Base-by-base conservation (phyloP, 2,888 invertebrate species). In the Melanophora roralis region DNA sequence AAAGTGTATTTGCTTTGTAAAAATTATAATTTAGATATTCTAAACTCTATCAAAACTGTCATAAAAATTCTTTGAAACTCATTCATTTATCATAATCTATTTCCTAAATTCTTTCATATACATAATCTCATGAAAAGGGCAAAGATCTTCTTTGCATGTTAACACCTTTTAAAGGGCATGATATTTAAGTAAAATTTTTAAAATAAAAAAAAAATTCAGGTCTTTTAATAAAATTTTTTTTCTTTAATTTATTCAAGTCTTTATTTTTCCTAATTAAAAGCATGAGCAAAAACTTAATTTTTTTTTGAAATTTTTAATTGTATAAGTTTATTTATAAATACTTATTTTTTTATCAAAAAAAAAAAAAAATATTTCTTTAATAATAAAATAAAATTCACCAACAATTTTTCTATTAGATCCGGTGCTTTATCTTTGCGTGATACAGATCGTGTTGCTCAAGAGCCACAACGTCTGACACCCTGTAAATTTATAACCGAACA, bases 401-500 rank as follows among this genome's bases (percentile, higher is more conserved):
- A 23, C 19, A 43, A 34, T 12, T 14, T 36, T 72, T 59, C n/a
- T 23, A 80, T 11, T 81, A 86, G 86, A 82, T 84, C 84, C 60
- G 85, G 85, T 53, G 84, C 84, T 80, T 65, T 93, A 83, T 92
- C 93, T 34, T 86, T 92, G 68, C 91, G 91, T 85, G 87, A 91
- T 82, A 90, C 91, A 21, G 82, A 84, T 59, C 64, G 67, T 32
- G 32, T 77, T n/a, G 43, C 57, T 6, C 62, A 71, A 9, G 85
- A 87, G 23, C 93, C 93, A 12, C 94, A 94, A 85, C 92, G 96
- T 72, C 91, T 95, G 90, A 97, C 97, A 5, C 97, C 97, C 19
- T 93, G 93, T 81, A 95, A 96, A 89, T 97, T 94, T 91, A 92
- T 94, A 59, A 94, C 94, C 36, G 94, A 96, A n/a, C 97, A 97